A percentile compares a stretch with the other conserved stretches of the same genome.
Conservation (phyloP, 2,888 invertebrate species). For the Mythimna lalbum region DNA sequence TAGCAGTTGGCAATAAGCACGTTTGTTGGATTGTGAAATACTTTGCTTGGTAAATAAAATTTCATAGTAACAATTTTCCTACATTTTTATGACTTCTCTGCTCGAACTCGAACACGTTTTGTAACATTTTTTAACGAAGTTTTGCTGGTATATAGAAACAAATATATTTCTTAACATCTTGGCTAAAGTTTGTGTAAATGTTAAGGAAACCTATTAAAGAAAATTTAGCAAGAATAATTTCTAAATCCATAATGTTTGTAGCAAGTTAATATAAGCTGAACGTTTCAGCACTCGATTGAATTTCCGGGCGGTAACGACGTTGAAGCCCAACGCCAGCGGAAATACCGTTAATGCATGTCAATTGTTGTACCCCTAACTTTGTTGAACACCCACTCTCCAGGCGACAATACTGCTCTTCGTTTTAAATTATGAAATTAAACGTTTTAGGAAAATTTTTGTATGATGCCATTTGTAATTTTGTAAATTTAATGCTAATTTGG, state of each 20-base stretch:
- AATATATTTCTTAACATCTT: background rate
- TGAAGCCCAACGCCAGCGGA: slow-evolving; percentile 82
- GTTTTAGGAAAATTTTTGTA: background rate
- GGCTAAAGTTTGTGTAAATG: background rate
- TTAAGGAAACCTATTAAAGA: background rate
- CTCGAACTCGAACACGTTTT: background rate
- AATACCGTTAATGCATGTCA: slow-evolving; percentile 89
- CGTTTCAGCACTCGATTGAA: slow-evolving; percentile 84
- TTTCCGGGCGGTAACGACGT: slow-evolving; percentile 87
- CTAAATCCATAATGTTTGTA: slow-evolving; percentile 46
- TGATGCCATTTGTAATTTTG: background rate
- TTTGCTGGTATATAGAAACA: background rate
- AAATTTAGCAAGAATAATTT: slow-evolving; percentile 1
- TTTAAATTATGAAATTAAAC: slow-evolving; percentile 33
- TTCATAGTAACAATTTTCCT: background rate
- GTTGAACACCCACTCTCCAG: slow-evolving; percentile 64
- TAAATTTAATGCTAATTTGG: background rate
- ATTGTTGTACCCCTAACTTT: slow-evolving; percentile 85
- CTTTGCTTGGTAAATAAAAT: background rate
- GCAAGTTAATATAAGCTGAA: slow-evolving; percentile 63
- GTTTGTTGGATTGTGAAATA: slow-evolving; percentile 3
- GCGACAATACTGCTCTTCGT: slow-evolving; percentile 27
- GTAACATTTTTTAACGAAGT: background rate
- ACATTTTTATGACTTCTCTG: background rate
- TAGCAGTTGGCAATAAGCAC: background rate